Percentiles rank a stretch among this genome's conserved stretches.
These are phyloP conservation scores for Schizotus pectinicornis DNA, from an alignment of 2,888 invertebrate species.

Conservation along the genomic window DNA sequence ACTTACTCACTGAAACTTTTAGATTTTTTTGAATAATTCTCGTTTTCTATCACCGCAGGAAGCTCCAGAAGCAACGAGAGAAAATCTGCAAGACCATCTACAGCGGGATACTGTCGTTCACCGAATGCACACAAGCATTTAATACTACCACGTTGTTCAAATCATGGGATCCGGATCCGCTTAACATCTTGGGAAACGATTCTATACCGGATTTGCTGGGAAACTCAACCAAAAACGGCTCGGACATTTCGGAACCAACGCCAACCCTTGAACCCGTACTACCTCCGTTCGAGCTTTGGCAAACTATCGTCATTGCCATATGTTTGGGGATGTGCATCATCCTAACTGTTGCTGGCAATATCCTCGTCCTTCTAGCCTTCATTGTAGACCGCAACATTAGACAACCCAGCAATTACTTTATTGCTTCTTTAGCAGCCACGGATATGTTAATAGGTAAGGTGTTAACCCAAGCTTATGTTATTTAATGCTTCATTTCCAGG, in stretches of 20 bases:
- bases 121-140: conserved; percentile 67
- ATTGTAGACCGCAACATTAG: conserved; percentile 91
- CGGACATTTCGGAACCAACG: conserved; percentile 28
- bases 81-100: conserved; percentile 73
- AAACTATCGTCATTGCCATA: conserved; percentile 86
- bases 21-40: conserved; percentile 25
- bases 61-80: conserved; percentile 75
- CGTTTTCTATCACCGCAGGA: conserved; percentile 62
- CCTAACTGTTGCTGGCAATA: conserved; percentile 93
- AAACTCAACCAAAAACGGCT: conserved; percentile 28
- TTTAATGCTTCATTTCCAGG: conserved; percentile 64
- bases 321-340: conserved; percentile 88
- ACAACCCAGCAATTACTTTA: conserved; percentile 99
- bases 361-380: conserved; percentile 93
- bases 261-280: conserved; percentile 63
- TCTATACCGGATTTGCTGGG: conserved; percentile 30
- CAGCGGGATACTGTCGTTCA: conserved; percentile 64
- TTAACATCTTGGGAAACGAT: conserved; percentile 48
- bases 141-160: conserved; percentile 46
- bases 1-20: conserved; percentile 26
- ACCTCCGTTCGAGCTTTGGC: conserved; percentile 89
- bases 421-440: conserved; percentile 96
- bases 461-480: neutral
- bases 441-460: conserved; percentile 90
- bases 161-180: conserved; percentile 51